Percentiles rank a stretch among this genome's conserved stretches.
These are phyloP conservation scores for Arenaria interpres DNA, from an alignment of 2,113 vertebrate species.

Conservation along the genomic window DNA sequence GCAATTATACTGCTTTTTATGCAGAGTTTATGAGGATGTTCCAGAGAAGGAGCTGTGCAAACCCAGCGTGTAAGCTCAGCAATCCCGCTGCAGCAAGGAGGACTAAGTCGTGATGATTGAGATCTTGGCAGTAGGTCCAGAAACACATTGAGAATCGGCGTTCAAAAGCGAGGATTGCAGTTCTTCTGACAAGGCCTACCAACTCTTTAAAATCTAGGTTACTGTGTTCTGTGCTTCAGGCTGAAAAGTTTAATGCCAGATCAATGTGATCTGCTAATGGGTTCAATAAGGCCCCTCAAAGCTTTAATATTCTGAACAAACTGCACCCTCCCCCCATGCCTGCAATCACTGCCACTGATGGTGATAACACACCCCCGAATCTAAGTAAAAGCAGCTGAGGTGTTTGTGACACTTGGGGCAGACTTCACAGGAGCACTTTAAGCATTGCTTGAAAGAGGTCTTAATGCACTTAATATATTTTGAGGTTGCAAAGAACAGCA, in stretches of 20 bases:
- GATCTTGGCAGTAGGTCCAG: neutral
- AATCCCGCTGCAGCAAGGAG: neutral
- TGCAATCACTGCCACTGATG: slow-evolving; percentile 29
- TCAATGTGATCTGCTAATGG: slow-evolving; percentile 8
- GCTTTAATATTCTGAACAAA: slow-evolving; percentile 25
- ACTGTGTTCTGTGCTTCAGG: neutral
- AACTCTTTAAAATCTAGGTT: neutral
- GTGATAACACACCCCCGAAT: slow-evolving; percentile 30
- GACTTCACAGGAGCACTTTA: slow-evolving; percentile 28
- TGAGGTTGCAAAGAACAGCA: slow-evolving; percentile 36
- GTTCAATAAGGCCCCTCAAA: slow-evolving; percentile 16
- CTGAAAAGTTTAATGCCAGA: slow-evolving; percentile 17
- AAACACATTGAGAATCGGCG: neutral
- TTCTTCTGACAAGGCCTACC: neutral
- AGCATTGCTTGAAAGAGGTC: slow-evolving; percentile 12
- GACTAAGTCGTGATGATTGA: neutral
- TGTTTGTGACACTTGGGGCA: slow-evolving; percentile 38
- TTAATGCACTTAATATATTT: slow-evolving; percentile 33
- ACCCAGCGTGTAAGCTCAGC: neutral
- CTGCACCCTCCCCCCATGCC: neutral
- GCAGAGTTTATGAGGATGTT: neutral
- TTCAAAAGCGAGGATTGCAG: neutral
- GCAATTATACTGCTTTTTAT: neutral
- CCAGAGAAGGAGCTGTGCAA: neutral
- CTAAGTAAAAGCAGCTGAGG: slow-evolving; percentile 42